A percentile compares a stretch with the other conserved stretches of the same genome.
Evolutionary conservation across 2,797 vertebrate genomes (phyloP).

Genomic region (Microhierax caerulescens): DNA sequence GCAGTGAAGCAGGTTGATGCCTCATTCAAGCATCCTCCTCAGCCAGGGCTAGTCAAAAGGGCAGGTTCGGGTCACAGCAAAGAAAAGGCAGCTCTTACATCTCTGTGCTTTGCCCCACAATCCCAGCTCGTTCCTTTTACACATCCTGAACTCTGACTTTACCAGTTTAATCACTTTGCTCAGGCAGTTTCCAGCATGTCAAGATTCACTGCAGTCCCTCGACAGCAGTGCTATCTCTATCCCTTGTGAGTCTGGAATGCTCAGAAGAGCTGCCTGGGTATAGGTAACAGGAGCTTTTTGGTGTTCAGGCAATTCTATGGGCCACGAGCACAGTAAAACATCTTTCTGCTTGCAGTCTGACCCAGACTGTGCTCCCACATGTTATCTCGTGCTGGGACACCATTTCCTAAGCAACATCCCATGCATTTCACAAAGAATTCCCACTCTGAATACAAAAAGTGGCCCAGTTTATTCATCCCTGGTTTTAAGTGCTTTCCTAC

Average conservation of each 20-base stretch:
- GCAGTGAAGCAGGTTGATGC: background rate
- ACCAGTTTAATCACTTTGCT: background rate
- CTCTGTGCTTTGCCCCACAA: background rate
- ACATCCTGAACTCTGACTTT: background rate
- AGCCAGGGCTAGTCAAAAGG: background rate
- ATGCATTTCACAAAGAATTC: background rate
- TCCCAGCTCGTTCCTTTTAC: background rate
- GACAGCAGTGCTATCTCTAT: background rate
- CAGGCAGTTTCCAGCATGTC: background rate
- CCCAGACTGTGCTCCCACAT: background rate
- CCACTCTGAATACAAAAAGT: background rate
- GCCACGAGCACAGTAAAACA: background rate
- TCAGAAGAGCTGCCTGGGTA: background rate
- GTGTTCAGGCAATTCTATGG: background rate
- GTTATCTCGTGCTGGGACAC: background rate
- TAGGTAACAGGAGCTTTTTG: background rate
- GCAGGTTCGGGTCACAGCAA: background rate
- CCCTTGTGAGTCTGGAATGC: background rate
- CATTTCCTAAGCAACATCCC: background rate
- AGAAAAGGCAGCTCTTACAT: background rate
- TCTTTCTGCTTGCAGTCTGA: background rate
- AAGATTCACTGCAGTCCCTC: background rate
- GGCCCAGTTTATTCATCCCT: background rate
- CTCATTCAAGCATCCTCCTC: background rate
- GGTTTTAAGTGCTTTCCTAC: background rate